These are phyloP conservation scores for Aurelia aurita DNA, from an alignment of 30 jellyfish, hydroid and myxozoan genomes.

Conservation along the genomic window DNA sequence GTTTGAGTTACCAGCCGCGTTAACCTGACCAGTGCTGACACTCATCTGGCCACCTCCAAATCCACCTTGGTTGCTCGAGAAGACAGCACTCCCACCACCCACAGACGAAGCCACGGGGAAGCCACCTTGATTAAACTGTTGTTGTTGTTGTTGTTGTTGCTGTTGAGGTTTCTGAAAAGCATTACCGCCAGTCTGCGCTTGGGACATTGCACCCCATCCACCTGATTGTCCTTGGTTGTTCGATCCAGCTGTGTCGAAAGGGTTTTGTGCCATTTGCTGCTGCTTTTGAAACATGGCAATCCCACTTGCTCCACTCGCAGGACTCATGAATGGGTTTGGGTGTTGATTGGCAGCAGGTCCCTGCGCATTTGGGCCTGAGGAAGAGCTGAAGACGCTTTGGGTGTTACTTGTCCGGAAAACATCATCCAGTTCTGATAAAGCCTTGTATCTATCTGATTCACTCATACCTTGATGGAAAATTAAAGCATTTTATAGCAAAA, in stretches of 20 bases:
- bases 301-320: constrained; percentile 85
- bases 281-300: constrained; percentile 83
- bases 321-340: constrained; percentile 97
- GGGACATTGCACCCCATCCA: constrained; percentile 59
- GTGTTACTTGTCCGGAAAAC: constrained; percentile 82
- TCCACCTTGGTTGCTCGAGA: constrained; percentile 46
- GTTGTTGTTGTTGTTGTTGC: constrained; percentile 24
- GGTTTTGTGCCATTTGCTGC: constrained; percentile 91
- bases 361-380: constrained; percentile 52
- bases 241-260: constrained; percentile 69
- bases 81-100: constrained; percentile 32
- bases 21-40: background rate
- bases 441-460: constrained; percentile 65
- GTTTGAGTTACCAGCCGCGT: background rate
- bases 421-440: constrained; percentile 79
- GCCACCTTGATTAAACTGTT: constrained; percentile 1
- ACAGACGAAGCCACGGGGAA: constrained; percentile 4
- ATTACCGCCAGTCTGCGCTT: background rate
- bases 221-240: constrained; percentile 30
- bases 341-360: constrained; percentile 64
- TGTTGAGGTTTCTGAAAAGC: constrained; percentile 17
- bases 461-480: no score
- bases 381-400: constrained; percentile 66
- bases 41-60: constrained; percentile 36
- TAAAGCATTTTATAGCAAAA: no score